Evolutionary conservation across 1,140 invertebrate species (phyloP).

Genomic region (Colletes gigas): DNA sequence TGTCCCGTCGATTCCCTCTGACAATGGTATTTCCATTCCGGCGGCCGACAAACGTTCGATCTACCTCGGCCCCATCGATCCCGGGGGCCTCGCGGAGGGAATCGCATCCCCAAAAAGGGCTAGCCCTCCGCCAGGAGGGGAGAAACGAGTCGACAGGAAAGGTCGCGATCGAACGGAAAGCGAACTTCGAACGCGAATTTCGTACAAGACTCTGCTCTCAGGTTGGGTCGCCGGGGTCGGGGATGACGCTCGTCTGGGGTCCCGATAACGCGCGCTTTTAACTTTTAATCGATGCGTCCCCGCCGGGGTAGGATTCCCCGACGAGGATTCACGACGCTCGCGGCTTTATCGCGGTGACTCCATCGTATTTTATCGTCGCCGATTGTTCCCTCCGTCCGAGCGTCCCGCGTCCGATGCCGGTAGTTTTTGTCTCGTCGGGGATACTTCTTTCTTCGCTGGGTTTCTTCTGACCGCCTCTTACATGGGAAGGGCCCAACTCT

Average conservation of each 20-base stretch:
- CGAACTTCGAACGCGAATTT: conserved; percentile 54
- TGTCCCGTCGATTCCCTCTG: conserved; percentile 50
- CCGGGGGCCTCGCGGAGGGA: neutral
- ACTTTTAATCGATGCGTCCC: conserved; percentile 78
- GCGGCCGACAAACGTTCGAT: conserved; percentile 67
- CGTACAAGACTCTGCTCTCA: conserved; percentile 79
- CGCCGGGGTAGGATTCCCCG: conserved; percentile 57
- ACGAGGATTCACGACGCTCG: conserved; percentile 57
- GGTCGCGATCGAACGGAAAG: conserved; percentile 27
- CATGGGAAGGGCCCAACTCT: no score
- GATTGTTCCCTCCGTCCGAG: conserved; percentile 67
- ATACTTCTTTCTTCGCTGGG: conserved; percentile 29
- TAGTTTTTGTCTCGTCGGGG: conserved; percentile 52
- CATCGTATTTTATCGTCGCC: conserved; percentile 70
- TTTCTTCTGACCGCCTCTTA: neutral
- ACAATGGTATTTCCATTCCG: conserved; percentile 66
- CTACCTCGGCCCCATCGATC: conserved; percentile 53
- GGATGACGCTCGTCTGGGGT: conserved; percentile 67
- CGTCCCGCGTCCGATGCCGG: conserved; percentile 6
- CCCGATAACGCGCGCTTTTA: conserved; percentile 59
- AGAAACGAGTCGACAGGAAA: neutral
- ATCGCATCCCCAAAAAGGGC: conserved; percentile 51
- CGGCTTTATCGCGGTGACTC: conserved; percentile 73
- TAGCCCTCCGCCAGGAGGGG: neutral
- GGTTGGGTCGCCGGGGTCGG: conserved; percentile 75